Conservation (phyloP, 2,888 invertebrate genomes). For the Cactoblastis cactorum region DNA sequence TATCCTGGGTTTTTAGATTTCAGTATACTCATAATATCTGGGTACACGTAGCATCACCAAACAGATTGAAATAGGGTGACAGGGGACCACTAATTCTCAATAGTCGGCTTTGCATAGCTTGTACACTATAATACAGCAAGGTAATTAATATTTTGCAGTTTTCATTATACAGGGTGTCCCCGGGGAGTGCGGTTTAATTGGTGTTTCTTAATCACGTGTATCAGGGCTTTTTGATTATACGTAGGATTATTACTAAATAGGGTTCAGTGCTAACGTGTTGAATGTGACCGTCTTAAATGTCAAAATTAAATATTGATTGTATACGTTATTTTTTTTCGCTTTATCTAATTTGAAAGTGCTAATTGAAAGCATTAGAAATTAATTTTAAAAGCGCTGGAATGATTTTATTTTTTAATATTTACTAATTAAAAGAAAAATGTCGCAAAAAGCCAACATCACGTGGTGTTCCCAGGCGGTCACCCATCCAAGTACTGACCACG, state of each 20-base stretch:
- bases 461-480: slow-evolving; percentile 50
- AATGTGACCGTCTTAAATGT: neutral
- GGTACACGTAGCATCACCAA: too few species aligned
- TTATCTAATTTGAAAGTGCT: too few species aligned
- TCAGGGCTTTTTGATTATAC: neutral
- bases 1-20: too few species aligned
- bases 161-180: slow-evolving; percentile 11
- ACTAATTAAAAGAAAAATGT: too few species aligned
- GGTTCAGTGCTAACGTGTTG: too few species aligned
- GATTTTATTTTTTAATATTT: too few species aligned
- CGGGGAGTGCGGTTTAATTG: slow-evolving; percentile 3
- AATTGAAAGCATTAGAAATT: too few species aligned
- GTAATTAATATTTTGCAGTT: slow-evolving; percentile 13
- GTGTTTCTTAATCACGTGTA: slow-evolving; percentile 3
- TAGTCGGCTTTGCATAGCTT: neutral
- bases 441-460: slow-evolving; percentile 42
- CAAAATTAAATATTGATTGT: neutral
- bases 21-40: too few species aligned
- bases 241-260: slow-evolving; percentile 3
- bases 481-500: slow-evolving; percentile 58
- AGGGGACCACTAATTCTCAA: neutral
- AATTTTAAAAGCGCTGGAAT: too few species aligned
- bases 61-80: slow-evolving; percentile 5
- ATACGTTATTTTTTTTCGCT: too few species aligned
- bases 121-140: neutral